Evolutionary conservation across 2,797 vertebrate species (phyloP).

Genomic region (Argyrosomus regius): DNA sequence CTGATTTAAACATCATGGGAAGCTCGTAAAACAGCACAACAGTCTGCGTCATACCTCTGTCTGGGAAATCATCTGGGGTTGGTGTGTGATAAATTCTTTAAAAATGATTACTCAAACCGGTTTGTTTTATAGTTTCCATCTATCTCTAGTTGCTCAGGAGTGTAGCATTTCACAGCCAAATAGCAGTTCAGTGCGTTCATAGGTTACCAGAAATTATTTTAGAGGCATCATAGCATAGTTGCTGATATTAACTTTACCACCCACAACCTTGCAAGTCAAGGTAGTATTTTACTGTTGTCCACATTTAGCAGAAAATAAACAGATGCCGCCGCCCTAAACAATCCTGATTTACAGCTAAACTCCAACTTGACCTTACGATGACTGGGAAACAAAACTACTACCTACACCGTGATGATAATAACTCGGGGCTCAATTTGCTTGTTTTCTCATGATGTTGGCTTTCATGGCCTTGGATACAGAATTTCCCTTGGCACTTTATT

Average conservation of each 20-base stretch:
- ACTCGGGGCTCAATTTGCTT: constrained; percentile 16
- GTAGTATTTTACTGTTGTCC: not conserved
- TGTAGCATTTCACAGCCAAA: constrained; percentile 2
- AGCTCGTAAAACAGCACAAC: constrained; percentile 21
- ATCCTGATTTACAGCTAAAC: not conserved
- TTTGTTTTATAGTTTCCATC: constrained; percentile 36
- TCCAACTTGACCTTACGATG: constrained; percentile 9
- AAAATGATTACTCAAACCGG: constrained; percentile 7
- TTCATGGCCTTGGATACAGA: constrained; percentile 13
- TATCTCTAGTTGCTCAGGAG: not conserved
- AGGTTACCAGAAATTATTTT: not conserved
- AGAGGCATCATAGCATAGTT: not conserved
- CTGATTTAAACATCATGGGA: not conserved
- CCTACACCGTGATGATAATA: constrained; percentile 18
- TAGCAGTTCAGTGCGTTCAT: not conserved
- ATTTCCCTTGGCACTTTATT: not conserved
- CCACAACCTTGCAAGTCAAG: not conserved
- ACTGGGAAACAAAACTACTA: constrained; percentile 13
- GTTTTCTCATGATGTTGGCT: constrained; percentile 16
- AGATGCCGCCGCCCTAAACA: not conserved
- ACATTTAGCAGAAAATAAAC: constrained; percentile 17
- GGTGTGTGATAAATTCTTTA: constrained; percentile 16
- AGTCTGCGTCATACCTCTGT: constrained; percentile 23
- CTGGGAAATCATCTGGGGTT: constrained; percentile 30
- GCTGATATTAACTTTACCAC: not conserved